Conservation (phyloP, 2,113 vertebrate genomes). For the Leptocoma aspasia region DNA sequence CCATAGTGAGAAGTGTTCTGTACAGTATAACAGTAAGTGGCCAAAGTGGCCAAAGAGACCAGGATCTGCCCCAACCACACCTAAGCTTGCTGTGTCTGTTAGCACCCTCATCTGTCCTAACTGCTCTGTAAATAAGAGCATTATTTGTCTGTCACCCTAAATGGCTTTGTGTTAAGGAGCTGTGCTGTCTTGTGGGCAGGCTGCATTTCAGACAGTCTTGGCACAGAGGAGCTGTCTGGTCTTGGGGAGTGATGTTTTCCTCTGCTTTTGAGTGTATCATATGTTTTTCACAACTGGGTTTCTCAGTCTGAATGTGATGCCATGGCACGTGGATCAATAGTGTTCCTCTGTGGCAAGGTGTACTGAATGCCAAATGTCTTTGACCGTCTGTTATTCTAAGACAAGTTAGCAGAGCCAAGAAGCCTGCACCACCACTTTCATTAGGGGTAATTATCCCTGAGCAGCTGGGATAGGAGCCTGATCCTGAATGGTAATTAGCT, state of each 20-base stretch:
- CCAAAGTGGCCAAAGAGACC: background rate
- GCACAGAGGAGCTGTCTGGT: background rate
- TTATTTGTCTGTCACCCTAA: background rate
- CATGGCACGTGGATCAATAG: background rate
- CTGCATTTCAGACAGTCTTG: constrained; percentile 9
- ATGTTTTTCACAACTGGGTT: constrained; percentile 28
- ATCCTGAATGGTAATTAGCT: constrained; percentile 55
- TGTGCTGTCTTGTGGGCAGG: background rate
- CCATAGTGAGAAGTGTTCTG: background rate
- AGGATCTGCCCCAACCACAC: background rate
- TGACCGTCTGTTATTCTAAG: background rate
- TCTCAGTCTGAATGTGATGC: constrained; percentile 15
- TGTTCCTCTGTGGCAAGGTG: constrained; percentile 46
- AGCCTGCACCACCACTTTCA: constrained; percentile 48
- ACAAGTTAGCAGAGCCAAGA: constrained; percentile 34
- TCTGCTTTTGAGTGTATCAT: constrained; percentile 27
- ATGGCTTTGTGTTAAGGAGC: background rate
- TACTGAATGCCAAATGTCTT: constrained; percentile 43
- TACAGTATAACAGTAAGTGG: background rate
- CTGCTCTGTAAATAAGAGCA: background rate
- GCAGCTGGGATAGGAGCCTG: constrained; percentile 39
- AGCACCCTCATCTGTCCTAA: background rate
- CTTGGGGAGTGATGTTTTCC: constrained; percentile 11
- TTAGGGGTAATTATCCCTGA: constrained; percentile 57
- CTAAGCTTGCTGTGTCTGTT: background rate